Percentiles rank a stretch among this genome's conserved stretches.
Evolutionary conservation across 2,888 invertebrate genomes (phyloP).

Genomic region (Acanthosepion pharaonis): DNA sequence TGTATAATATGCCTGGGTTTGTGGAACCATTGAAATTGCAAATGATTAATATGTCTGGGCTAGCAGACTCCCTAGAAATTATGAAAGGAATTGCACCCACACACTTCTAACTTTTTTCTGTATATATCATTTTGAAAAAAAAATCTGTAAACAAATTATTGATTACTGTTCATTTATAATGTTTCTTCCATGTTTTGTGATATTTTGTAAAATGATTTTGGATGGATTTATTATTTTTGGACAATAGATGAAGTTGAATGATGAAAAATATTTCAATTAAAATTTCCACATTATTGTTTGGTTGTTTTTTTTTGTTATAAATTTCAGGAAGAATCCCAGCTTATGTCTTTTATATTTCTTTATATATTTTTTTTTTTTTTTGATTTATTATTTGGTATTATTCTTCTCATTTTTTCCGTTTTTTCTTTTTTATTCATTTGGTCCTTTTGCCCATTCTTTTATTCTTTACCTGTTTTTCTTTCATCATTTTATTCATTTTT

Average conservation of each 20-base stretch:
- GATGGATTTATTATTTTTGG: not conserved
- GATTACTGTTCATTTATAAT: not conserved
- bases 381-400: not conserved
- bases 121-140: too few relatives aligned
- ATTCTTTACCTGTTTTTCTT: not conserved
- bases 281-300: not conserved
- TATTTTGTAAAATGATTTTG: not conserved
- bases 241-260: not conserved
- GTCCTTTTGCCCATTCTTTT: not conserved
- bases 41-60: too few relatives aligned
- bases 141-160: too few relatives aligned
- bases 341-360: not conserved
- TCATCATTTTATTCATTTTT: not conserved
- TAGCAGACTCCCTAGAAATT: too few relatives aligned
- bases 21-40: not conserved
- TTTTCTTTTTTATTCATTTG: not conserved
- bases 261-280: not conserved
- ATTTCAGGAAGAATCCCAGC: not conserved
- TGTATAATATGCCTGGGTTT: not conserved
- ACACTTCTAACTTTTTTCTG: too few relatives aligned
- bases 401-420: not conserved
- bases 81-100: too few relatives aligned
- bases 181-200: not conserved
- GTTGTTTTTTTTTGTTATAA: not conserved
- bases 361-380: too few relatives aligned